Base-by-base conservation (phyloP, 2,113 vertebrate genomes). In the Crypturellus undulatus region DNA sequence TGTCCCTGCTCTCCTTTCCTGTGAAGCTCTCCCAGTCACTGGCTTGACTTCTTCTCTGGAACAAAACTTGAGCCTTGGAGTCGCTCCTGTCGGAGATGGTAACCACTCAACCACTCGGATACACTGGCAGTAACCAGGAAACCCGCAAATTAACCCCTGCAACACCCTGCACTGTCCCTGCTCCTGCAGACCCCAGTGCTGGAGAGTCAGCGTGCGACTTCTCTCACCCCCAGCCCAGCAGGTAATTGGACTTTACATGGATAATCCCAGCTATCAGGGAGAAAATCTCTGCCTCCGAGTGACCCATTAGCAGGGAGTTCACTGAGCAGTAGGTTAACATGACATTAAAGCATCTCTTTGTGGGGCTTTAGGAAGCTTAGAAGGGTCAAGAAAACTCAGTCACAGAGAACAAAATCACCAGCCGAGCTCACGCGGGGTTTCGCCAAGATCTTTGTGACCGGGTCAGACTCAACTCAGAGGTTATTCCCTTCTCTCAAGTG, bases 291-390 rank as follows among this genome's bases (percentile, higher is more conserved):
- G 79, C 85, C 93, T 95, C 65, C 22, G 25, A 36, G 0, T 95
- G 94, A 97, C 94, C 92, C 93, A 93, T 96, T 96, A 97, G 77
- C 58, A 68, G 83, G 88, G 90, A 96, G 95, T 96, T 96, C 93
- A 94, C 49, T 68, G 83, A 96, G 86, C 92, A 94, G 69, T 95
- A 79, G 83, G 85, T 86, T 95, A 91, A 94, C 22, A 1, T 86
- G 72, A 79, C 87, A 88, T 84, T 86, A 94, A 92, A 92, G 73
- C 77, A 81, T 79, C 92, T 88, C 79, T 83, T 85, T 43, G 47
- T 42, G 65, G 76, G 85, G 86, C n/a, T 95, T 58, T 94, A 86
- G 73, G 58, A 94, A 70, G n/a, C 22, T 69, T 69, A 69, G 67
- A 16, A 86, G 51, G 92, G 92, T 93, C 92, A 96, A 94, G 83